These are phyloP conservation scores for Pseudotriccus pelzelni DNA, from an alignment of 2,797 vertebrate genomes.

Conservation along the genomic window DNA sequence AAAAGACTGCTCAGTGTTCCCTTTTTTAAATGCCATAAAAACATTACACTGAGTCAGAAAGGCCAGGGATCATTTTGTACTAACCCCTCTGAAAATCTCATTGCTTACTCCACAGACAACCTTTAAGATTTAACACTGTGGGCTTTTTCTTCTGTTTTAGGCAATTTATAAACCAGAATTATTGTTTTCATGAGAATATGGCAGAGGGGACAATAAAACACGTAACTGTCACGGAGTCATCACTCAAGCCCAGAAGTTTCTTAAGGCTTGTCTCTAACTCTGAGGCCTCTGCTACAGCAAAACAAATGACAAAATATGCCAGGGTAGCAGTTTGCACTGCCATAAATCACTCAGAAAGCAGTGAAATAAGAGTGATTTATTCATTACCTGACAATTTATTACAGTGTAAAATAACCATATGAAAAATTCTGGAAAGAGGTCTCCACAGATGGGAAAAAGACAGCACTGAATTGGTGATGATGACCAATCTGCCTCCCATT, in stretches of 20 bases:
- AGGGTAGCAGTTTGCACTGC: not conserved
- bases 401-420: not conserved
- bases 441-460: conserved; percentile 1
- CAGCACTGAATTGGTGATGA: conserved; percentile 10
- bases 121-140: not conserved
- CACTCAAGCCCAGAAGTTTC: not conserved
- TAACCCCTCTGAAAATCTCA: not conserved
- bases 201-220: not conserved
- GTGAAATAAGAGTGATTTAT: conserved; percentile 1
- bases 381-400: conserved; percentile 30
- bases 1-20: not conserved
- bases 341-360: not conserved
- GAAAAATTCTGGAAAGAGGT: conserved; percentile 15
- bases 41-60: not conserved
- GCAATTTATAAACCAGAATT: not conserved
- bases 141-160: not conserved
- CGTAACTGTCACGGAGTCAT: not conserved
- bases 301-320: not conserved
- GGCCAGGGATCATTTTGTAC: not conserved
- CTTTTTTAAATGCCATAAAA: not conserved
- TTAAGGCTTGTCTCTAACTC: not conserved
- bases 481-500: conserved; percentile 13
- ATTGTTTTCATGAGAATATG: not conserved
- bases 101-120: not conserved
- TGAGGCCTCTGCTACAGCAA: not conserved